Percentiles rank a stretch among this genome's conserved stretches.
These are phyloP conservation scores for Stegodyphus dumicola DNA, from an alignment of 1,140 invertebrate species.

Conservation along the genomic window DNA sequence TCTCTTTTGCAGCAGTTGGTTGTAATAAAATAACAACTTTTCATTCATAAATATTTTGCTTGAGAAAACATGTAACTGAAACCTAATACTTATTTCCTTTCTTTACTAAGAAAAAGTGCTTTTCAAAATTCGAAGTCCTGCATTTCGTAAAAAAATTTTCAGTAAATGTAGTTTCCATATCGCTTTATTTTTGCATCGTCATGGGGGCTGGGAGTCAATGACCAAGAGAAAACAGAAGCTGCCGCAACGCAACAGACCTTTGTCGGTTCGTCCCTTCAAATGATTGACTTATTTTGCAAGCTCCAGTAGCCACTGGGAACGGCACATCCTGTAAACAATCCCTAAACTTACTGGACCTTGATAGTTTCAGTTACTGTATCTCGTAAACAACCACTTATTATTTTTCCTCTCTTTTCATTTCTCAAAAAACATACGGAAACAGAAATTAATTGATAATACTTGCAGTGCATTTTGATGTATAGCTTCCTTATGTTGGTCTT, in stretches of 20 bases:
- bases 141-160: too few relatives aligned
- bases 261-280: slow-evolving; percentile 16
- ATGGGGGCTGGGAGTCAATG: too few relatives aligned
- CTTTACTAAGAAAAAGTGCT: too few relatives aligned
- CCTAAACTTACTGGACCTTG: slow-evolving; percentile 44
- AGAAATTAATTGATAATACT: slow-evolving; percentile 39
- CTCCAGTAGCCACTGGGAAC: slow-evolving; percentile 39
- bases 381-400: slow-evolving; percentile 54
- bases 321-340: slow-evolving; percentile 56
- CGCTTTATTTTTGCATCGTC: too few relatives aligned
- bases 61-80: too few relatives aligned
- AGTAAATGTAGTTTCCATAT: too few relatives aligned
- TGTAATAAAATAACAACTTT: too few relatives aligned
- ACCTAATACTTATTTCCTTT: too few relatives aligned
- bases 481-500: slow-evolving; percentile 31
- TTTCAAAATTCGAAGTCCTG: too few relatives aligned
- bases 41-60: too few relatives aligned
- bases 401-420: background rate
- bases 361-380: slow-evolving; percentile 32
- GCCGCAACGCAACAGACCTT: background rate
- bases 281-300: slow-evolving; percentile 59
- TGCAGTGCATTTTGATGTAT: slow-evolving; percentile 41
- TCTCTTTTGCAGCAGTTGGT: too few relatives aligned
- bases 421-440: slow-evolving; percentile 17
- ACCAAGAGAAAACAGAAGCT: slow-evolving; percentile 13